These are phyloP conservation scores for Lordiphosa andalusiaca DNA, from an alignment of 2,888 invertebrate genomes.

Conservation along the genomic window DNA sequence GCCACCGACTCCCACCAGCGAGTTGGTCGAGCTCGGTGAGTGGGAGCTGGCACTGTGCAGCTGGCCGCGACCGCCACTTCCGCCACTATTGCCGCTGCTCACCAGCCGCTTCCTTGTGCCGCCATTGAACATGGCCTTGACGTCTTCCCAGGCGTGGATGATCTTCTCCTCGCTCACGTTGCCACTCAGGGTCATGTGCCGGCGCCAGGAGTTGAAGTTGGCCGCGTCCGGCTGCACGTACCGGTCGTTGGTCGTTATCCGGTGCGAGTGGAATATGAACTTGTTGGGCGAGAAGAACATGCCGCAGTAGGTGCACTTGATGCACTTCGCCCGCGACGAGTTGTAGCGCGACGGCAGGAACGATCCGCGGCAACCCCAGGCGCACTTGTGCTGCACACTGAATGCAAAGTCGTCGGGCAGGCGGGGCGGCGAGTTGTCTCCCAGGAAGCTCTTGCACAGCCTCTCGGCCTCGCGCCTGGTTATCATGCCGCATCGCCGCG, in stretches of 20 bases:
- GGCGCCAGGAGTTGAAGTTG: slow-evolving; percentile 98
- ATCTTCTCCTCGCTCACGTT: slow-evolving; percentile 91
- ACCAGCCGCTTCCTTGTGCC: slow-evolving; percentile 92
- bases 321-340: slow-evolving; percentile 97
- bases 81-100: slow-evolving; percentile 33
- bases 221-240: slow-evolving; percentile 98
- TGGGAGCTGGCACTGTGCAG: not conserved
- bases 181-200: slow-evolving; percentile 95
- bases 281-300: slow-evolving; percentile 98
- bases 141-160: slow-evolving; percentile 96
- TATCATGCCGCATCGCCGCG: slow-evolving; percentile 94
- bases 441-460: slow-evolving; percentile 96
- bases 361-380: slow-evolving; percentile 96
- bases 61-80: slow-evolving; percentile 11
- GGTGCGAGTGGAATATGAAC: slow-evolving; percentile 98
- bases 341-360: slow-evolving; percentile 95
- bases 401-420: slow-evolving; percentile 98
- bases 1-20: slow-evolving; percentile 22
- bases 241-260: slow-evolving; percentile 89
- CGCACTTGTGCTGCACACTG: slow-evolving; percentile 94
- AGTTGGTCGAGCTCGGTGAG: slow-evolving; percentile 14
- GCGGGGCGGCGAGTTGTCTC: slow-evolving; percentile 92
- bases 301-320: slow-evolving; percentile 96
- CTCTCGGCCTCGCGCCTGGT: slow-evolving; percentile 96
- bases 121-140: slow-evolving; percentile 99